Evolutionary conservation across 2,113 vertebrate species (phyloP).

Genomic region (Oryzias celebensis): DNA sequence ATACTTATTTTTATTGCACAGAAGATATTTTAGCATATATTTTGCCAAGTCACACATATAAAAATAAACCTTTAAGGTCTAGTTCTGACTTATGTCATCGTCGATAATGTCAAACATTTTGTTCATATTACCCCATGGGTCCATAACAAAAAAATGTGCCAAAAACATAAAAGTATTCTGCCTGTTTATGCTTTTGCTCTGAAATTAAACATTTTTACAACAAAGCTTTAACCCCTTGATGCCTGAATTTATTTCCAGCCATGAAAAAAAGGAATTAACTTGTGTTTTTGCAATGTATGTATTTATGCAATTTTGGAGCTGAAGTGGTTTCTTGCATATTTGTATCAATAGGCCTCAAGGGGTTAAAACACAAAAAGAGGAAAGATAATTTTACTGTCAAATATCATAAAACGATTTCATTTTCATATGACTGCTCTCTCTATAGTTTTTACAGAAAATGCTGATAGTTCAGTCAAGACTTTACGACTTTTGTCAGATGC

Average conservation of each 20-base stretch:
- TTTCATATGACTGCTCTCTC: not conserved
- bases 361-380: too few species aligned
- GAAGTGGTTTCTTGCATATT: too few species aligned
- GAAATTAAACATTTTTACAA: constrained; percentile 3
- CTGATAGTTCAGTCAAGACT: constrained; percentile 20
- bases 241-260: too few species aligned
- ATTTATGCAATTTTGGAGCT: too few species aligned
- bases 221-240: too few species aligned
- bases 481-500: constrained; percentile 10
- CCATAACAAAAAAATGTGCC: not conserved
- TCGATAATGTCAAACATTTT: constrained; percentile 11
- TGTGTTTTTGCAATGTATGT: too few species aligned
- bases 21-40: not conserved
- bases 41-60: constrained; percentile 7
- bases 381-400: too few species aligned
- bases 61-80: constrained; percentile 15
- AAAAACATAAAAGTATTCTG: constrained; percentile 12
- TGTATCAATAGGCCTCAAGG: too few species aligned
- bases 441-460: not conserved
- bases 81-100: constrained; percentile 55
- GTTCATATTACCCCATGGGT: not conserved
- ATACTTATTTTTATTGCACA: constrained; percentile 33
- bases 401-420: not conserved
- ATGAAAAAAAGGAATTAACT: too few species aligned
- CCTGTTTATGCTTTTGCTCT: not conserved